A percentile compares a stretch with the other conserved stretches of the same genome.
Conservation (phyloP, 30 jellyfish, hydroid and myxozoan species). For the Catostylus mosaicus region DNA sequence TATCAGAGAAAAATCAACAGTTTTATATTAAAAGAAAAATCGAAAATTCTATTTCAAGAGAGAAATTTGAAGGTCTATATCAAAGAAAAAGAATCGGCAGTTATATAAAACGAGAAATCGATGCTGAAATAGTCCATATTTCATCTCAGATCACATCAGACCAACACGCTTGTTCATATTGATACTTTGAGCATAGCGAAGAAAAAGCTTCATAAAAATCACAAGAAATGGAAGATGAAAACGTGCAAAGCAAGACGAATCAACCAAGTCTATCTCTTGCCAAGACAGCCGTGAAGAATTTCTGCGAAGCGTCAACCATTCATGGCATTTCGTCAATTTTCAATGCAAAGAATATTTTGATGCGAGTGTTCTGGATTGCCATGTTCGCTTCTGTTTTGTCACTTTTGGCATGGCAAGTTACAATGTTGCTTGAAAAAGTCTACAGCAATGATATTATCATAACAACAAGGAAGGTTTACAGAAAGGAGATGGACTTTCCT, state of each 20-base stretch:
- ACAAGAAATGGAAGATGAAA: too few species aligned
- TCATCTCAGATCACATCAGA: too few species aligned
- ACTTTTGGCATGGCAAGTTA: background rate
- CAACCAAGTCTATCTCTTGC: too few species aligned
- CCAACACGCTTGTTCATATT: too few species aligned
- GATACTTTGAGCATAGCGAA: too few species aligned
- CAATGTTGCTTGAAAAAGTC: background rate
- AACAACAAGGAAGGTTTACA: background rate
- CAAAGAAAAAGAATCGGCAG: background rate
- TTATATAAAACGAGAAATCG: background rate
- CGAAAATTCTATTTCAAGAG: too few species aligned
- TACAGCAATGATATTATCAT: background rate
- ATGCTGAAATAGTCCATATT: background rate
- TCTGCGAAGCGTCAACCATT: background rate
- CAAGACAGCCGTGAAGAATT: background rate
- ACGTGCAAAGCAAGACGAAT: too few species aligned
- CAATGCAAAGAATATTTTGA: background rate
- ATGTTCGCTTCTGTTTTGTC: background rate
- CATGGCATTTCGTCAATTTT: background rate
- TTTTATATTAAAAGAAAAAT: too few species aligned
- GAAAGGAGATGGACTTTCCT: conserved; percentile 31
- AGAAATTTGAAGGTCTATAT: background rate
- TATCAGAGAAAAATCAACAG: too few species aligned
- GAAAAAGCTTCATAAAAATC: too few species aligned
- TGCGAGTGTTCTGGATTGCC: background rate